Base-by-base conservation (phyloP, 2,888 invertebrate genomes). In the Cephalotes varians region DNA sequence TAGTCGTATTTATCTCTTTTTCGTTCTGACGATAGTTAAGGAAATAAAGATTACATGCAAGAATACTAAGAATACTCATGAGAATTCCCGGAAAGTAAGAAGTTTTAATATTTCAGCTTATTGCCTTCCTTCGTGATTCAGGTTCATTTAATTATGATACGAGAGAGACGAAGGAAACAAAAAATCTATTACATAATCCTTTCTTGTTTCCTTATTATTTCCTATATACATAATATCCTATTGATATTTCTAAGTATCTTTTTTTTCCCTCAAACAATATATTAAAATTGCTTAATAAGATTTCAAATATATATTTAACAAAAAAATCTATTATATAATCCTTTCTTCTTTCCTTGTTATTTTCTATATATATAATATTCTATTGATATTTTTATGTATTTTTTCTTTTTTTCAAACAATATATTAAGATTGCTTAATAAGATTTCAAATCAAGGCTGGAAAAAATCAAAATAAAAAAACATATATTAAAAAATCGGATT, bases 91-190 rank as follows among this genome's bases (percentile, higher is more conserved):
- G 65, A 18, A 28, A 76, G 9, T 10, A 49, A 62, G 10, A 60
- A 62, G 25, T 15, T 58, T 37, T 51, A 0, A 40, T 76, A n/a
- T 40, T 74, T 65, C 76, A 76, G 28, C 37, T 44, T 31, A 18
- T 47, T n/a, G 10, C 18, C n/a, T 72, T 65, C n/a, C 37, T 37
- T 60, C 25, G 4, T 34, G 31, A 49, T 64, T 25, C 34, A 49
- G 34, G n/a, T 51, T 65, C 15, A 65, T 76, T 65, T 40, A 49
- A 51, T 49, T 76, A 49, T 3, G 34, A 60, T 54, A 56, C n/a
- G 64, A 64, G 12, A 71, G 18, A 21, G 10, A 21, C 2, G 25
- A 15, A 37, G 0, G 12, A 12, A 64, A 49, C 15, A 49, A 62
- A 72, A 40, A 15, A 4, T 44, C 31, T 44, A 31, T 44, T 31